Percentiles rank a stretch among this genome's conserved stretches.
Conservation (phyloP, 2,113 vertebrate genomes). For the Potamarius usumacintae region DNA sequence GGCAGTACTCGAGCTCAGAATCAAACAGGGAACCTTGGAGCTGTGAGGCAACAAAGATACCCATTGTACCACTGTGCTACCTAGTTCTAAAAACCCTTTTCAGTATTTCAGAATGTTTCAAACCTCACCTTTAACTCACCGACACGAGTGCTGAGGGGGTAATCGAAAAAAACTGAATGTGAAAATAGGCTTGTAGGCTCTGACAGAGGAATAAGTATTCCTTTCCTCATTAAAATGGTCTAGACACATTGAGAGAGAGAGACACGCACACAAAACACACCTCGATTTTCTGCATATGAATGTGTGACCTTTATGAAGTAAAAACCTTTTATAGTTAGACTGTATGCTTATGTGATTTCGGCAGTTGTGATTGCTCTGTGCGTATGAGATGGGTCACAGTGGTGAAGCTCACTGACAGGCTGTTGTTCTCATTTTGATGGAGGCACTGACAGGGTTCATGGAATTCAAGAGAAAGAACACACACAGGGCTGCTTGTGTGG, state of each 20-base stretch:
- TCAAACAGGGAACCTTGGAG: not conserved
- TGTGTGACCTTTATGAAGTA: conserved; percentile 10
- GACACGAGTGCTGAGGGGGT: not conserved
- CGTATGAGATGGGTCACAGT: not conserved
- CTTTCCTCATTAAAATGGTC: conserved; percentile 23
- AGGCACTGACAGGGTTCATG: conserved; percentile 27
- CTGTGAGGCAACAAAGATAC: not conserved
- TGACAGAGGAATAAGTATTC: not conserved
- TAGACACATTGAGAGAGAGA: not conserved
- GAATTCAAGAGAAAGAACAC: not conserved
- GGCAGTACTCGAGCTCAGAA: not conserved
- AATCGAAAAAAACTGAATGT: not conserved
- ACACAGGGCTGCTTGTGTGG: conserved; percentile 4
- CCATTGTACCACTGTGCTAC: not conserved
- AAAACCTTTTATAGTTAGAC: not conserved
- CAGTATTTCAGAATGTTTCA: not conserved
- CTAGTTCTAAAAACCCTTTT: not conserved
- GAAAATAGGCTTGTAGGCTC: not conserved
- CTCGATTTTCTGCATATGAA: not conserved
- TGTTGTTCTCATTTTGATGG: conserved; percentile 4
- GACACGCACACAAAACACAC: not conserved
- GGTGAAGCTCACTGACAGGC: conserved; percentile 13
- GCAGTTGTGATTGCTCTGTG: not conserved
- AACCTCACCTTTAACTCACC: no score
- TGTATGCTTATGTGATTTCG: not conserved